Evolutionary conservation across 2,888 invertebrate genomes (phyloP).

Genomic region (Drosophila melanosoma): DNA sequence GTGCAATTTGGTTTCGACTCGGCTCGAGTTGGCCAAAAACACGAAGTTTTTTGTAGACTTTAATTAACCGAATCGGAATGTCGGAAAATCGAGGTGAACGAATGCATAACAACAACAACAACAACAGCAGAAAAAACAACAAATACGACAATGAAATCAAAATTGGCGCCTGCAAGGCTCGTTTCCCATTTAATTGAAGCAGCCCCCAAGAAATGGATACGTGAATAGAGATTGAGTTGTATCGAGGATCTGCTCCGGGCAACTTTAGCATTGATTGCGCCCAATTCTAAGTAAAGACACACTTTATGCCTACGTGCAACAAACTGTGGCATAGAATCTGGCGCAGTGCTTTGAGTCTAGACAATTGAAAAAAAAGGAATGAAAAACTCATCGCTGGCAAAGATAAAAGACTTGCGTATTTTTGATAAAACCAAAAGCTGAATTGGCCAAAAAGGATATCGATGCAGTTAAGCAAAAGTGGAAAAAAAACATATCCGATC

Average conservation of each 20-base stretch:
- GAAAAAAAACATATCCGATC: background rate
- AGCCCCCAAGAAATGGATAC: conserved; percentile 44
- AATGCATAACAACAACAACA: conserved; percentile 3
- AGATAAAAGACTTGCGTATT: conserved; percentile 8
- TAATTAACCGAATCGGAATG: conserved; percentile 40
- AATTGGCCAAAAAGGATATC: background rate
- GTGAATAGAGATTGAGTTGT: conserved; percentile 8
- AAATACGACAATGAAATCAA: conserved; percentile 34
- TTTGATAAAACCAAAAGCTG: background rate
- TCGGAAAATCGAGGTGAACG: background rate
- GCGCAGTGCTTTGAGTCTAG: conserved; percentile 71
- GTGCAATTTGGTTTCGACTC: background rate
- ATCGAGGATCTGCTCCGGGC: conserved; percentile 23
- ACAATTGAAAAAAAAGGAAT: conserved; percentile 44
- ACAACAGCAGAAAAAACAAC: conserved; percentile 1
- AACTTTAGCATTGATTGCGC: conserved; percentile 31
- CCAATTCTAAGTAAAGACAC: background rate
- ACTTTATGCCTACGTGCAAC: conserved; percentile 36
- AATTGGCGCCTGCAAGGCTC: conserved; percentile 33
- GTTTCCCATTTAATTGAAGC: conserved; percentile 48
- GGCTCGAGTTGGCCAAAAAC: conserved; percentile 35
- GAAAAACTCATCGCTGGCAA: conserved; percentile 32
- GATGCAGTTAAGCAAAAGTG: background rate
- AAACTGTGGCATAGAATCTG: conserved; percentile 50
- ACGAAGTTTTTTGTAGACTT: conserved; percentile 45